Evolutionary conservation across 2,888 invertebrate genomes (phyloP).

Genomic region (Fabriciana adippe): DNA sequence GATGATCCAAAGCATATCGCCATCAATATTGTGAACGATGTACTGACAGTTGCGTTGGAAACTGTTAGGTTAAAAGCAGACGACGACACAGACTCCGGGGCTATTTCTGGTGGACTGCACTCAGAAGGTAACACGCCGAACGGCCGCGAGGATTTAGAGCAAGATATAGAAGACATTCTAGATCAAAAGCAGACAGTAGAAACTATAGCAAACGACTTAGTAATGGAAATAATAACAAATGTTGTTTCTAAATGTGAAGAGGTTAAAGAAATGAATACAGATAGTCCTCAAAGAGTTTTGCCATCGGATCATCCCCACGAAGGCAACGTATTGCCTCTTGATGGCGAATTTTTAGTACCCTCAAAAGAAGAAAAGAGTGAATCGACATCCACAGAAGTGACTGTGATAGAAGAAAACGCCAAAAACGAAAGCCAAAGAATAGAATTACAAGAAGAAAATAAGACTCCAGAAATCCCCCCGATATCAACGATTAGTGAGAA

Average conservation of each 20-base stretch:
- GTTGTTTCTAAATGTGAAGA: constrained; percentile 58
- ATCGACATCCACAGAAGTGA: constrained; percentile 33
- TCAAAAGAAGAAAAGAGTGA: constrained; percentile 55
- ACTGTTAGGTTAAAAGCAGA: constrained; percentile 72
- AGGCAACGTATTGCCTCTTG: constrained; percentile 71
- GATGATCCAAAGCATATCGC: constrained; percentile 73
- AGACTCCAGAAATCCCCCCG: constrained; percentile 84
- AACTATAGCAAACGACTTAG: constrained; percentile 63
- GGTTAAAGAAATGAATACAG: constrained; percentile 37
- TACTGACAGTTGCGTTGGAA: constrained; percentile 72
- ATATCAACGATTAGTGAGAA: constrained; percentile 89
- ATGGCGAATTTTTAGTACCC: constrained; percentile 68
- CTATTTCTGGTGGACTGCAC: constrained; percentile 71
- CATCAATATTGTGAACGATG: constrained; percentile 76
- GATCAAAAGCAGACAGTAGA: constrained; percentile 64
- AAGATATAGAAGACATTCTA: constrained; percentile 69
- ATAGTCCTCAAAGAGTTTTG: constrained; percentile 61
- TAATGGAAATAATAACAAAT: constrained; percentile 62
- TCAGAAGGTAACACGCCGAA: constrained; percentile 77
- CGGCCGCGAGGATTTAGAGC: constrained; percentile 72
- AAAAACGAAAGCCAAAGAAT: constrained; percentile 67
- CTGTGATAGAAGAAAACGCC: constrained; percentile 52
- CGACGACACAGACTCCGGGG: constrained; percentile 75
- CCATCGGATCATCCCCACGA: constrained; percentile 69
- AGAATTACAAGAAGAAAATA: constrained; percentile 59